Evolutionary conservation across 2,888 invertebrate genomes (phyloP).

Genomic region (Oithona nana): DNA sequence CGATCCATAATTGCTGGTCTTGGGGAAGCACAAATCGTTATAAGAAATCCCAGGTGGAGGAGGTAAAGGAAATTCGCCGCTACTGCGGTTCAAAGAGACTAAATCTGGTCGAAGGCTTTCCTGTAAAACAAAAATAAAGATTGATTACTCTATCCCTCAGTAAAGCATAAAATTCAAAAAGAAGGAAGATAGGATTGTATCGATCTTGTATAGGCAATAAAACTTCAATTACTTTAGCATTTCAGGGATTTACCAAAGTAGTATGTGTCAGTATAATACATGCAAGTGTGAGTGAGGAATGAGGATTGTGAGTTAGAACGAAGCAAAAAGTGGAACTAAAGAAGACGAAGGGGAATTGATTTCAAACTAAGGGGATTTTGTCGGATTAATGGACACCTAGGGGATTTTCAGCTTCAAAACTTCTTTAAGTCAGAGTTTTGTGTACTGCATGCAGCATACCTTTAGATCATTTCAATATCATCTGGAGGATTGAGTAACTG

Average conservation of each 20-base stretch:
- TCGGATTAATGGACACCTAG: constrained; percentile 2
- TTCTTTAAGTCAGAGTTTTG: background rate
- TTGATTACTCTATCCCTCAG: too few species aligned
- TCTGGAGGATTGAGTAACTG: background rate
- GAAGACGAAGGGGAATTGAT: too few species aligned
- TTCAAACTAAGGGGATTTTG: background rate
- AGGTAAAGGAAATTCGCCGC: constrained; percentile 16
- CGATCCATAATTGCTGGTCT: constrained; percentile 26
- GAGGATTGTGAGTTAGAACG: too few species aligned
- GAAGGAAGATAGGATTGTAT: too few species aligned
- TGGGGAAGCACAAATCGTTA: constrained; percentile 27
- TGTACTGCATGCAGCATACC: background rate
- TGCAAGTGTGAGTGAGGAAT: too few species aligned
- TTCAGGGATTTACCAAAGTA: too few species aligned
- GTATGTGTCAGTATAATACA: too few species aligned
- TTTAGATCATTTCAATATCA: background rate
- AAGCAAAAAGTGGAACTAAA: too few species aligned
- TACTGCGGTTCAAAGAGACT: constrained; percentile 17
- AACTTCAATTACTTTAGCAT: too few species aligned
- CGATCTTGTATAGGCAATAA: too few species aligned
- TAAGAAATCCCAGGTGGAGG: constrained; percentile 24
- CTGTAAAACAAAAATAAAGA: constrained; percentile 10
- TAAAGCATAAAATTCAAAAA: too few species aligned
- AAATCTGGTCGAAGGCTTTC: constrained; percentile 12
- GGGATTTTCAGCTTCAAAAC: background rate